Base-by-base conservation (phyloP, 2,113 vertebrate species). In the Mus spicilegus region DNA sequence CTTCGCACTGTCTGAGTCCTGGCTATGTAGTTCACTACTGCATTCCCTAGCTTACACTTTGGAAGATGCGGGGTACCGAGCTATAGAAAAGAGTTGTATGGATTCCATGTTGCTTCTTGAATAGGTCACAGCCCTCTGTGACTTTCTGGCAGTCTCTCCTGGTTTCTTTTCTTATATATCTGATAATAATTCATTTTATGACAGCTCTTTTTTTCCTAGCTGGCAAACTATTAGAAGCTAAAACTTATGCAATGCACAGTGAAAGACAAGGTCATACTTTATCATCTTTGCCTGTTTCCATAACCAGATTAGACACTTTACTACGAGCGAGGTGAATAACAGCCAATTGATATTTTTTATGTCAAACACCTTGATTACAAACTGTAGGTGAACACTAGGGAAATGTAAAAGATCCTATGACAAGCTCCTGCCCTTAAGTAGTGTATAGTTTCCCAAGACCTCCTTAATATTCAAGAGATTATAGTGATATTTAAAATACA, bases 221-320 rank as follows among this genome's bases (percentile, higher is more conserved):
- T 96, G 96, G 97, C 95, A 94, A 92, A 96, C 90, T 95, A 93
- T 96, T 86, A 96, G 90, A 94, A 75, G 77, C 96, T 96, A 87
- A 95, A 96, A 95, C 96, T 97, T 96, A 96, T 77, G 82, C 94
- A 95, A 96, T 9, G 16, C 87, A 89, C 86, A 80, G n/a, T 89
- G 94, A 93, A 96, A 97, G 96, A 96, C 97, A 97, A 97, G 95
- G 95, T 95, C 97, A 76, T 96, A 72, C 95, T 96, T 95, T 95
- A 77, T 96, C 90, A 90, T 96, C 90, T 96, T 75, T 87, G 72
- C 76, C 95, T 95, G 33, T 95, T 95, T 65, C 70, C 16, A 17
- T 94, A 96, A 97, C 95, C 89, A 96, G 85, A 97, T 96, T 92
- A 97, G 93, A 96, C 92, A 89, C 88, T 87, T 94, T 93, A 96